A percentile compares a stretch with the other conserved stretches of the same genome.
phyloP scores from a whole-genome alignment of 2,888 invertebrate genomes.

The Ariolimax columbianus region DNA sequence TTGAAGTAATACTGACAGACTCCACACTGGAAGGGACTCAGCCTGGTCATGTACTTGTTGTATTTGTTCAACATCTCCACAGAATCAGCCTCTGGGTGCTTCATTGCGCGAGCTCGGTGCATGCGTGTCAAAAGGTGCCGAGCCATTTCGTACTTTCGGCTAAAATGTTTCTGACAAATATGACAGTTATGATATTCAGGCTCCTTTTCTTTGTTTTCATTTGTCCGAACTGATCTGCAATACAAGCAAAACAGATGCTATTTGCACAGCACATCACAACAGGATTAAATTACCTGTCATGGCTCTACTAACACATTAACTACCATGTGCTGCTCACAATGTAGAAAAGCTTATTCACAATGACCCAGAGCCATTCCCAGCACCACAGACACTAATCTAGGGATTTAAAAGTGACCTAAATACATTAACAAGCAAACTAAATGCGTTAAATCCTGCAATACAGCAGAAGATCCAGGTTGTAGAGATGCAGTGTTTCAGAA shows the following conservation, averaged over 20 bases:
- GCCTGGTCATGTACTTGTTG: constrained; percentile 87
- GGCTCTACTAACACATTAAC: too few species aligned
- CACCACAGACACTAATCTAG: too few species aligned
- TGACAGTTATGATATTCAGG: constrained; percentile 59
- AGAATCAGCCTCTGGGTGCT: constrained; percentile 80
- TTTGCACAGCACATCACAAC: too few species aligned
- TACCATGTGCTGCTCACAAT: too few species aligned
- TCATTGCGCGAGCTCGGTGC: constrained; percentile 85
- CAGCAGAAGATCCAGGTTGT: too few species aligned
- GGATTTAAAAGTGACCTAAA: too few species aligned
- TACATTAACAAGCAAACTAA: too few species aligned
- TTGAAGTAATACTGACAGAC: constrained; percentile 92
- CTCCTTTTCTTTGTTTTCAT: constrained; percentile 3
- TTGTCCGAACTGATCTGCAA: background rate
- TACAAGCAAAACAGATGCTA: background rate
- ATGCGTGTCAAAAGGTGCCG: constrained; percentile 87
- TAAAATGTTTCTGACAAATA: constrained; percentile 72
- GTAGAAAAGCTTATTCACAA: too few species aligned
- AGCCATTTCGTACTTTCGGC: constrained; percentile 71
- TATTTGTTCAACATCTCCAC: constrained; percentile 85
- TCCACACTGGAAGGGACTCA: constrained; percentile 91
- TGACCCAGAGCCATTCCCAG: too few species aligned
- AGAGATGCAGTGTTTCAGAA: too few species aligned
- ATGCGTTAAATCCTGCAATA: too few species aligned
- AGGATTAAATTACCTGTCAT: too few species aligned